Evolutionary conservation across 2,113 vertebrate species (phyloP).

Genomic region (Rhabdomys dilectus): DNA sequence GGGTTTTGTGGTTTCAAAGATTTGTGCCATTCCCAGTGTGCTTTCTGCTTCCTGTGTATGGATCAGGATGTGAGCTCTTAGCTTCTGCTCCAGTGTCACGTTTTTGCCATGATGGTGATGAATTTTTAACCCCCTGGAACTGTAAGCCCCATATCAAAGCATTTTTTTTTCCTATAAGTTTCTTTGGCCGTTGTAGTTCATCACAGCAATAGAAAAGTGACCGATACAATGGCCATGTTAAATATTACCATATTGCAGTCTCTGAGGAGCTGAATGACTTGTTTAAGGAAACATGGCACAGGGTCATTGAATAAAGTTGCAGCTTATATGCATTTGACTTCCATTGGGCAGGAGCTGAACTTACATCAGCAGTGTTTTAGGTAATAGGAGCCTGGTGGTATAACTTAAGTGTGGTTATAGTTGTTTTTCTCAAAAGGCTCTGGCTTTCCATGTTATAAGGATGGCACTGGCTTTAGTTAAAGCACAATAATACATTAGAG

Average conservation of each 20-base stretch:
- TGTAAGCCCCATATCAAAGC: not conserved
- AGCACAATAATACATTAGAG: not conserved
- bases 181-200: not conserved
- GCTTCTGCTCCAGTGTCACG: too few relatives aligned
- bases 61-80: not conserved
- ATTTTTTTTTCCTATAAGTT: too few relatives aligned
- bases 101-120: not conserved
- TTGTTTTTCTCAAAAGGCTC: not conserved
- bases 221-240: not conserved
- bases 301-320: not conserved
- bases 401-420: not conserved
- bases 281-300: not conserved
- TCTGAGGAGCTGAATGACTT: not conserved
- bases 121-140: not conserved
- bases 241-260: not conserved
- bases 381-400: not conserved
- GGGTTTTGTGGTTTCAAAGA: not conserved
- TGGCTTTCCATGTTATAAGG: not conserved
- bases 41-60: not conserved
- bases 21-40: not conserved
- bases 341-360: not conserved
- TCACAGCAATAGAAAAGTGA: not conserved
- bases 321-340: not conserved
- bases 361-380: not conserved
- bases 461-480: not conserved